Conservation (phyloP, 2,888 invertebrate genomes). For the Tridacna crocea region DNA sequence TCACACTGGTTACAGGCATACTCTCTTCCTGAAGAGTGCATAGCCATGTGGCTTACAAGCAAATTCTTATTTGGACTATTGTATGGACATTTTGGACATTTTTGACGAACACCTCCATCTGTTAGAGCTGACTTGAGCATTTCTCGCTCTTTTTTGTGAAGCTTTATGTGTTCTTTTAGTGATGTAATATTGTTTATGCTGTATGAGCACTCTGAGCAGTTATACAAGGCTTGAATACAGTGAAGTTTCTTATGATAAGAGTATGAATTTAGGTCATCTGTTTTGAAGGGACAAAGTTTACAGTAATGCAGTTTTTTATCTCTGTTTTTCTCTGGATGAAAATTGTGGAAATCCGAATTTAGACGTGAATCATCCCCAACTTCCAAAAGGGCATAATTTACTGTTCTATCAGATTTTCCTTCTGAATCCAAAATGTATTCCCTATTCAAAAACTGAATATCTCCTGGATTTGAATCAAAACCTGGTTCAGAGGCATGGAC, state of each 20-base stretch:
- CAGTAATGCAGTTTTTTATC: slow-evolving; percentile 67
- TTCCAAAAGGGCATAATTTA: slow-evolving; percentile 38
- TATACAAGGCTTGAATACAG: slow-evolving; percentile 70
- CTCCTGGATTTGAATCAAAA: slow-evolving; percentile 70
- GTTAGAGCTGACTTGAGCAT: slow-evolving; percentile 35
- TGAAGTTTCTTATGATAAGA: slow-evolving; percentile 74
- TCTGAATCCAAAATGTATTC: slow-evolving; percentile 72
- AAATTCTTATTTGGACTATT: slow-evolving; percentile 63
- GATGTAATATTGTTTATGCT: slow-evolving; percentile 69
- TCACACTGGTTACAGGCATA: slow-evolving; percentile 69
- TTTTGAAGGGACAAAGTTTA: slow-evolving; percentile 74
- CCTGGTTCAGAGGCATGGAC: slow-evolving; percentile 71
- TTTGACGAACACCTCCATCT: slow-evolving; percentile 34
- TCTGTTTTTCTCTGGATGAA: slow-evolving; percentile 42
- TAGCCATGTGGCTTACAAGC: slow-evolving; percentile 64
- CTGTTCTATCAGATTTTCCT: slow-evolving; percentile 29
- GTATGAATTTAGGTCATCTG: slow-evolving; percentile 67
- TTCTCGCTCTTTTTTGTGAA: slow-evolving; percentile 64
- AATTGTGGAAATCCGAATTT: slow-evolving; percentile 39
- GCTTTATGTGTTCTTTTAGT: slow-evolving; percentile 70
- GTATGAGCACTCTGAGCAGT: slow-evolving; percentile 73
- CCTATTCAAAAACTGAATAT: slow-evolving; percentile 74
- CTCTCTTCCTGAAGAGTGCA: slow-evolving; percentile 70
- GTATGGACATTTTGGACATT: slow-evolving; percentile 73
- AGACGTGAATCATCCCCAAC: slow-evolving; percentile 31